Base-by-base conservation (phyloP, 2,888 invertebrate species). In the Troides helena region DNA sequence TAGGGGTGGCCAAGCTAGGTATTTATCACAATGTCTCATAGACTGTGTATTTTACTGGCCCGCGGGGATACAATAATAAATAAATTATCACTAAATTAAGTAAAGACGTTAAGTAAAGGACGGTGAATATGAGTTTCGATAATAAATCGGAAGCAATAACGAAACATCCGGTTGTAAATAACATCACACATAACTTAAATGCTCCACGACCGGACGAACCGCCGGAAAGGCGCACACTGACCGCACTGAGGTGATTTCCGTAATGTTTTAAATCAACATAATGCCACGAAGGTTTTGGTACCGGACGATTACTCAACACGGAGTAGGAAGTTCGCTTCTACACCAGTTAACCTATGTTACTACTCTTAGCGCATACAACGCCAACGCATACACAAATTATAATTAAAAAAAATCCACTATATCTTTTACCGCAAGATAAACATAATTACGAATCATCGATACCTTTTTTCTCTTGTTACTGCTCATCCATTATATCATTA, bases 1-100 rank as follows among this genome's bases (percentile, higher is more conserved):
- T 73, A 73, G 74, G 75, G 74, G 76, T 78, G 81, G 81, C 81
- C 83, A 86, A 85, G 85, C 84, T 88, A 86, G 86, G 82, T 85
- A 85, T 83, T 39, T 89, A 92, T 92, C 92, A 92, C 92, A 92
- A 88, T 87, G 90, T 92, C 91, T 91, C 87, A 86, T 78, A 91
- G 91, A 92, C 90, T 84, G 85, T 86, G 85, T 81, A 84, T 82
- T 79, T 84, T 90, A 90, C 92, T 91, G 92, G 92, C 92, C 92
- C 89, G 85, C 81, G 84, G 88, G 87, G 87, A 83, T 83, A 84
- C 79, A 80, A 82, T 80, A 84, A 86, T 84, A 86, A 88, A 85
- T 81, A 81, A 88, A 89, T 87, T 89, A 88, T 84, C 80, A 88
- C 89, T 91, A 90, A 91, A 90, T 90, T 91, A 91, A 92, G 90